Evolutionary conservation across 2,797 vertebrate species (phyloP).

Genomic region (Novumbra hubbsi): DNA sequence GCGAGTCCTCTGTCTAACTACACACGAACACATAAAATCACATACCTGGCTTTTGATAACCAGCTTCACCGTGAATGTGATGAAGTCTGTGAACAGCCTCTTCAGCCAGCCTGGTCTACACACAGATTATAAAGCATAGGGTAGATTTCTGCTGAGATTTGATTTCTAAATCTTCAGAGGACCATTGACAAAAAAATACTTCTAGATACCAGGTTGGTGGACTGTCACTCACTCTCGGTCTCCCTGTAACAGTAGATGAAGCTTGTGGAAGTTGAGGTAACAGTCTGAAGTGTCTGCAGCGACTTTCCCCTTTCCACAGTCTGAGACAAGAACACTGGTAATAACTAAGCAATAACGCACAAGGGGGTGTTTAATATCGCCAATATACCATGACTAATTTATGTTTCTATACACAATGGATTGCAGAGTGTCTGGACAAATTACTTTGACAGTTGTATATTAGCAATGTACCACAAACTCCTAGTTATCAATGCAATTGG

Average conservation of each 20-base stretch:
- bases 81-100: slow-evolving; percentile 82
- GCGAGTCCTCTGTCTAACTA: not conserved
- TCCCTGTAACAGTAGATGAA: slow-evolving; percentile 79
- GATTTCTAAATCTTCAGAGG: not conserved
- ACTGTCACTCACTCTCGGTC: slow-evolving; percentile 72
- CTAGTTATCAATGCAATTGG: no score
- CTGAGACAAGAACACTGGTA: slow-evolving; percentile 56
- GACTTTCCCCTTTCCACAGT: slow-evolving; percentile 72
- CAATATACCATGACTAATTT: no score
- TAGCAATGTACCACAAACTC: no score
- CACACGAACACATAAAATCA: not conserved
- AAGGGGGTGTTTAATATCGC: not conserved
- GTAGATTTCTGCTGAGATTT: not conserved
- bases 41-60: slow-evolving; percentile 85
- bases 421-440: no score
- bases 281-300: slow-evolving; percentile 78
- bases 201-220: not conserved
- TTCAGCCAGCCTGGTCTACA: slow-evolving; percentile 84
- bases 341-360: not conserved
- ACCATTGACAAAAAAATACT: not conserved
- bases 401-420: no score
- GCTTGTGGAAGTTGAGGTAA: slow-evolving; percentile 80
- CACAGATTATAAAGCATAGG: not conserved
- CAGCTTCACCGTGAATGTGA: slow-evolving; percentile 86
- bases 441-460: no score